Evolutionary conservation across 2,888 invertebrate genomes (phyloP).

Genomic region (Altica lythri): DNA sequence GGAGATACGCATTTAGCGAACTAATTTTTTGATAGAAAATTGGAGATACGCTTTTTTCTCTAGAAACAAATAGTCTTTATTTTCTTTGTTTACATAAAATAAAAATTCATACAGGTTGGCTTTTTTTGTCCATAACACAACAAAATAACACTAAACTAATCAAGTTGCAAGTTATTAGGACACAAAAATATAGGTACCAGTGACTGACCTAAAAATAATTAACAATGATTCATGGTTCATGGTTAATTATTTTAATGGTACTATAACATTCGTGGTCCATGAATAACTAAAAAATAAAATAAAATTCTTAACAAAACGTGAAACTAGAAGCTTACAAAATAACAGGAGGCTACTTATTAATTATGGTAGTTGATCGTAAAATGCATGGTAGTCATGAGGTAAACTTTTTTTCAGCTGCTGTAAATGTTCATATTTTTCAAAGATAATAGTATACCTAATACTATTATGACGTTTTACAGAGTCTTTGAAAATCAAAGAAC

Average conservation of each 20-base stretch:
- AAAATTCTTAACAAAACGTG: background rate
- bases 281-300: background rate
- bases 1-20: background rate
- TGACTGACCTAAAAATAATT: too few relatives aligned
- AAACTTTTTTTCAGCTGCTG: conserved; percentile 28
- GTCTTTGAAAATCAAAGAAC: too few relatives aligned
- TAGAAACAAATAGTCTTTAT: background rate
- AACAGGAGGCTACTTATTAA: background rate
- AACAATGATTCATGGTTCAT: too few relatives aligned
- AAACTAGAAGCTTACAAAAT: background rate
- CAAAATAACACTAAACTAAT: too few relatives aligned
- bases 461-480: too few relatives aligned
- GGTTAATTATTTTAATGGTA: too few relatives aligned
- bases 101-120: too few relatives aligned
- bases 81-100: background rate
- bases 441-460: too few relatives aligned
- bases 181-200: background rate
- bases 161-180: too few relatives aligned
- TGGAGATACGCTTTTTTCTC: background rate
- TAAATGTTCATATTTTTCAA: conserved; percentile 28
- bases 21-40: background rate
- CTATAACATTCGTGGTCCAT: too few relatives aligned
- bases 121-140: too few relatives aligned
- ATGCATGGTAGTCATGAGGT: conserved; percentile 28
- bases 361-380: conserved; percentile 25